phyloP scores from a whole-genome alignment of 2,113 vertebrate species.

The Cichladusa arquata region DNA sequence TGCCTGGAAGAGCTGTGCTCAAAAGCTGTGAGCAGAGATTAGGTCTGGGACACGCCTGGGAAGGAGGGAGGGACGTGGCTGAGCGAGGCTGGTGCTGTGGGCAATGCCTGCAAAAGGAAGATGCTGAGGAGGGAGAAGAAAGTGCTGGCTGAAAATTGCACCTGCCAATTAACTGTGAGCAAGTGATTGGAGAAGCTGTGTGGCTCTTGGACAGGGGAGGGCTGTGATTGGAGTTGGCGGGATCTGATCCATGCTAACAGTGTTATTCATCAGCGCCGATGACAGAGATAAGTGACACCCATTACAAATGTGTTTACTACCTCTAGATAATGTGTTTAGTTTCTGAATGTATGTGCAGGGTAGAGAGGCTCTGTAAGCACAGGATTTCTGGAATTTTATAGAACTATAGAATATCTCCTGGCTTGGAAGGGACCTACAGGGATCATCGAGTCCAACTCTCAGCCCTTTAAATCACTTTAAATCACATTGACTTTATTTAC shows the following conservation, averaged over 20 bases:
- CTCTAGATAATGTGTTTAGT: neutral
- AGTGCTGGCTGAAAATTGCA: constrained; percentile 17
- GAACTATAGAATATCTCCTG: neutral
- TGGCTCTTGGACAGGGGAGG: constrained; percentile 33
- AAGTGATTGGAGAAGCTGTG: neutral
- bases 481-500: neutral
- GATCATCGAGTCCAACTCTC: neutral
- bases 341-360: neutral
- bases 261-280: neutral
- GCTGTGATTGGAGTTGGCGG: neutral
- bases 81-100: constrained; percentile 22
- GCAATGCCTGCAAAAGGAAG: neutral
- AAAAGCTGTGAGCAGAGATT: constrained; percentile 17
- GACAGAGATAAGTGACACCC: neutral
- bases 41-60: neutral
- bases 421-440: neutral
- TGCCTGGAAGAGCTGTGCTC: constrained; percentile 53
- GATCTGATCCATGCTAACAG: neutral
- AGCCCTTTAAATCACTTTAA: neutral
- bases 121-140: neutral
- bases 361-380: neutral
- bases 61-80: constrained; percentile 12
- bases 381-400: neutral
- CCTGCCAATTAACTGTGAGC: constrained; percentile 46
- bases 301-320: constrained; percentile 38